Conservation (phyloP, 2,888 invertebrate genomes). For the Tenodera sinensis region DNA sequence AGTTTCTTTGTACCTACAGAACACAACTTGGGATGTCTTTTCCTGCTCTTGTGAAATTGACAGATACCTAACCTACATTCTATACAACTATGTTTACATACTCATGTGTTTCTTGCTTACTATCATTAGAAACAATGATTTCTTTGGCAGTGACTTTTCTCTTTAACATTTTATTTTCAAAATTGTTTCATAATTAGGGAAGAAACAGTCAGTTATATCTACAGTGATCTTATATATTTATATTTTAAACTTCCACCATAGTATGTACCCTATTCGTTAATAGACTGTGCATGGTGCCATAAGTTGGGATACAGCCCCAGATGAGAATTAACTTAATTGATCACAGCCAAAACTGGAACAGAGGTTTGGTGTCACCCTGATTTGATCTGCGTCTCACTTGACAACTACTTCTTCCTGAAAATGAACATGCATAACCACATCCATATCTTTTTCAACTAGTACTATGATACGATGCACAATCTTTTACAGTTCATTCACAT, state of each 20-base stretch:
- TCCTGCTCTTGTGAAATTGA: conserved; percentile 5
- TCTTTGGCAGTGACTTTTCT: conserved; percentile 16
- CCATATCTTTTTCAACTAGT: not conserved
- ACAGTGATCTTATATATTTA: not conserved
- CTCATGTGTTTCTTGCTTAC: not conserved
- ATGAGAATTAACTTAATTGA: not conserved
- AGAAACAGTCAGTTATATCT: conserved; percentile 8
- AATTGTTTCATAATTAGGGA: conserved; percentile 11
- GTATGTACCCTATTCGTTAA: not conserved
- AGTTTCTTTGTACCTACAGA: conserved; percentile 10
- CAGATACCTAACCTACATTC: conserved; percentile 1
- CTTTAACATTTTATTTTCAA: conserved; percentile 11
- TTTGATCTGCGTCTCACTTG: not conserved
- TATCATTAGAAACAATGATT: conserved; percentile 18
- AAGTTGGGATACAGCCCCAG: not conserved
- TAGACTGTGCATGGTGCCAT: conserved; percentile 18
- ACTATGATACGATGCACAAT: conserved; percentile 17
- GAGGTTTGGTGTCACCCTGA: conserved; percentile 16
- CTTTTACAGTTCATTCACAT: conserved; percentile 10
- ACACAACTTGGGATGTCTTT: not conserved
- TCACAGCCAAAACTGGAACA: conserved; percentile 17
- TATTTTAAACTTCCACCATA: conserved; percentile 1
- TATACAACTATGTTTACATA: conserved; percentile 6
- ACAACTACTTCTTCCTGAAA: not conserved
- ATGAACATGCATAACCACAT: not conserved